Percentiles rank a stretch among this genome's conserved stretches.
These are phyloP conservation scores for Syngnathoides biaculeatus DNA, from an alignment of 2,113 vertebrate genomes.

Conservation along the genomic window DNA sequence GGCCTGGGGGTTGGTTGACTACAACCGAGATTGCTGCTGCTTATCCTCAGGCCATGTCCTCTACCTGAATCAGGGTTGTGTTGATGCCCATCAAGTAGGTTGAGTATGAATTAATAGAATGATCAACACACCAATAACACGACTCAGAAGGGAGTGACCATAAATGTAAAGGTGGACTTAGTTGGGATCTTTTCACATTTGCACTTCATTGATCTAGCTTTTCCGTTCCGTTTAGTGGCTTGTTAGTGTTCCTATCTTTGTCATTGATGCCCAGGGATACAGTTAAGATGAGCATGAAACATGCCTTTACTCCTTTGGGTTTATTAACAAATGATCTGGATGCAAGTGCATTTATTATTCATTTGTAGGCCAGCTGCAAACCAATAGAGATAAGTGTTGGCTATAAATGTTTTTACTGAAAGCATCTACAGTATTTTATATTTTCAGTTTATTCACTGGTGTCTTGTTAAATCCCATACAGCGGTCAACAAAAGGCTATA, in stretches of 20 bases:
- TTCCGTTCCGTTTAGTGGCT: conserved; percentile 10
- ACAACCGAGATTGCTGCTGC: not conserved
- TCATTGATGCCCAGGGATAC: conserved; percentile 22
- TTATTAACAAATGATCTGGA: conserved; percentile 28
- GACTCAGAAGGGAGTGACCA: not conserved
- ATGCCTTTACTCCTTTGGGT: conserved; percentile 22
- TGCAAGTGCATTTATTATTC: conserved; percentile 19
- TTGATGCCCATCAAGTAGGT: not conserved
- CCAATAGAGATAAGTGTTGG: conserved; percentile 8
- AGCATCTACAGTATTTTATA: conserved; percentile 23
- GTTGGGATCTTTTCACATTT: not conserved
- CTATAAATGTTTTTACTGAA: not conserved
- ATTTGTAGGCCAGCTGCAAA: conserved; percentile 16
- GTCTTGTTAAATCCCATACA: conserved; percentile 13
- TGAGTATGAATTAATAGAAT: not conserved
- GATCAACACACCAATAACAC: not conserved
- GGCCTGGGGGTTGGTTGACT: not conserved
- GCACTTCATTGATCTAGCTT: not conserved
- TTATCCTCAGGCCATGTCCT: not conserved
- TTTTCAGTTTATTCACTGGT: conserved; percentile 4
- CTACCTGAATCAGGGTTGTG: not conserved
- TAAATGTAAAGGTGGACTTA: not conserved
- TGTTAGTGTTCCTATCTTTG: conserved; percentile 28
- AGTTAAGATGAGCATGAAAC: conserved; percentile 29
- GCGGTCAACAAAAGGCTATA: conserved; percentile 17